Evolutionary conservation across 2,888 invertebrate species (phyloP), one percentile per base, ranked within the genome.

Genomic region (Sphinx pinastri): DNA sequence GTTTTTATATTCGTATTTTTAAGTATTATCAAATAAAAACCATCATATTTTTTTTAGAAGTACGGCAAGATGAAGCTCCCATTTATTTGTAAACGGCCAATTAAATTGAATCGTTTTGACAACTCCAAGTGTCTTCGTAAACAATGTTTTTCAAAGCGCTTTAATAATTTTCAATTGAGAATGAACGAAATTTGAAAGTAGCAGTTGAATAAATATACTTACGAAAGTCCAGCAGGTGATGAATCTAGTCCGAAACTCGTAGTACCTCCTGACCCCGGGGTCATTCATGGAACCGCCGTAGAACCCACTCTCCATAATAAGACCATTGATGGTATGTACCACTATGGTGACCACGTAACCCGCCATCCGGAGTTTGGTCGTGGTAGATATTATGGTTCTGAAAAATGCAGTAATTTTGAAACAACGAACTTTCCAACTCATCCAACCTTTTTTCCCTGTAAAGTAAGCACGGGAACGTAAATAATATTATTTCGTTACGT

Each of bases 211-310:
- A 58, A 19, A 19, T 25, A 54, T 16, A 72, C 75, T 72, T 55
- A 75, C 75, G 68, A 75, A 73, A 47, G 69, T 74, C 75, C 75
- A 75, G 38, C 75, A 72, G 4, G 72, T 74, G n/a, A 73, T 70
- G 54, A 71, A 74, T 11, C 72, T 68, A 2, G 63, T 70, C 25
- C 69, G 69, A 45, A 71, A 58, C 0, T 31, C 45, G 14, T 71
- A 71, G 57, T 74, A 75, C 8, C 13, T 47, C 19, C 55, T 66
- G 12, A 72, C 70, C 2, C 63, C 47, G 0, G 69, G 59, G 57
- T 74, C 71, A 6, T 59, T 67, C 67, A 70, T 63, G 12, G 45
- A 45, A 6, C 68, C 69, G 38, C 70, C 60, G 12, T 72, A 68
- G 52, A 69, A 68, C 13, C 60, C 57, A 47, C 52, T 49, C 47